Evolutionary conservation across 2,113 vertebrate genomes (phyloP), one percentile per base, ranked within the genome.

Genomic region (Cynocephalus volans): DNA sequence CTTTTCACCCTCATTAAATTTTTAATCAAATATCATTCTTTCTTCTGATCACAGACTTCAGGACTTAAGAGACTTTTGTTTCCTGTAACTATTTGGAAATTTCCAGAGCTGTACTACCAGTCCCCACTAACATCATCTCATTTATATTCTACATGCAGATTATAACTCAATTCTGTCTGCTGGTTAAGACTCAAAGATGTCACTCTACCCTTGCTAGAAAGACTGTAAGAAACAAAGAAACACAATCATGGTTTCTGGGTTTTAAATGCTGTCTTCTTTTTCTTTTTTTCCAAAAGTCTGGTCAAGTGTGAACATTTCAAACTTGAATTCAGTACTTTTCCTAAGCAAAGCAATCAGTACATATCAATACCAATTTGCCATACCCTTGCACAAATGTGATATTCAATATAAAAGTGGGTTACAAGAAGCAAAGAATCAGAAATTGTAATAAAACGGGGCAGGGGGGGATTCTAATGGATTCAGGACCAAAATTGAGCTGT

Each of bases 381-480:
- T 86, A 77, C 2, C 62, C 19, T 33, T 89, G 77, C 60, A 93
- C 73, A 93, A 88, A 50, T 94, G 64, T 79, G 18, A 64, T 97
- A 85, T 83, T 95, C 85, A 93, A 67, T 91, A 82, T 73, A 96
- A 97, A 98, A 94, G 28, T 60, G 31, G 41, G 84, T 93, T 67
- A 92, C 5, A 96, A 90, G 31, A 69, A 97, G 65, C 8, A 95
- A 96, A 97, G 82, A 56, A 62, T 93, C 84, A 96, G 88, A 98
- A 98, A 98, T 60, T 93, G 41, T 90, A 91, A 93, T 98, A 84
- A 87, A 97, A 26, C 67, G 85, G 36, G n/a, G 33, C 87, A 18
- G 31, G 77, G 52, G 80, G n/a, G 12, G 95, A 88, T 54, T 95
- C 60, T 96, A 97, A 98, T 62, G 76, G 72, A 67, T 96, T 98